These are phyloP conservation scores for Bombus picipes DNA, from an alignment of 1,140 invertebrate species.

Conservation along the genomic window DNA sequence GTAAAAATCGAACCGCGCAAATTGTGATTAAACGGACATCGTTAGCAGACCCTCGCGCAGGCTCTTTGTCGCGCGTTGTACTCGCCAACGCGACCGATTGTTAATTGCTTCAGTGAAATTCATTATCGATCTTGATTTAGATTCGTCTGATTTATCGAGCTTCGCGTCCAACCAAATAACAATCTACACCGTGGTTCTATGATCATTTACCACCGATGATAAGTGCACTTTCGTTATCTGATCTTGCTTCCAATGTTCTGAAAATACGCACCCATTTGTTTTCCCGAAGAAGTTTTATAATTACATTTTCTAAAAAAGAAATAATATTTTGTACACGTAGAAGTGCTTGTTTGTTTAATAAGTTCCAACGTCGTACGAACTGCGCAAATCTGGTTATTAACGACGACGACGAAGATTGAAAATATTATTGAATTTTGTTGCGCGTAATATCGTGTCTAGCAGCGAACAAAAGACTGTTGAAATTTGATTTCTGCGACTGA, in stretches of 20 bases:
- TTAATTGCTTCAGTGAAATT: conserved; percentile 53
- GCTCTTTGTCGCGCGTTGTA: conserved; percentile 13
- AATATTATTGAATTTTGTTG: no score
- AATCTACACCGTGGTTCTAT: neutral
- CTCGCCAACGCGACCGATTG: conserved; percentile 44
- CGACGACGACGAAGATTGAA: no score
- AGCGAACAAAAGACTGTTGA: neutral
- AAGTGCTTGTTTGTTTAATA: no score
- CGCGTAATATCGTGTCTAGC: no score
- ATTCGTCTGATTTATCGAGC: conserved; percentile 38
- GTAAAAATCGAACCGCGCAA: conserved; percentile 53
- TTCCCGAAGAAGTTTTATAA: no score
- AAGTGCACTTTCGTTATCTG: neutral
- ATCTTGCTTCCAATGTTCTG: neutral
- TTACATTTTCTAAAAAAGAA: no score
- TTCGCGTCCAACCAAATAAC: no score
- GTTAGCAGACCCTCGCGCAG: neutral
- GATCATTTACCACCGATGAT: neutral
- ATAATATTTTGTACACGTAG: no score
- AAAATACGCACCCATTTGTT: neutral
- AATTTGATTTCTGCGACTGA: no score
- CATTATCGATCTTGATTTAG: conserved; percentile 50
- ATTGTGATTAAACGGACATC: conserved; percentile 56
- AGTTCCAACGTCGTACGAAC: no score
- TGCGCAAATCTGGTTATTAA: no score